phyloP scores from a whole-genome alignment of 1,140 invertebrate genomes.

The Trichoplusia ni region DNA sequence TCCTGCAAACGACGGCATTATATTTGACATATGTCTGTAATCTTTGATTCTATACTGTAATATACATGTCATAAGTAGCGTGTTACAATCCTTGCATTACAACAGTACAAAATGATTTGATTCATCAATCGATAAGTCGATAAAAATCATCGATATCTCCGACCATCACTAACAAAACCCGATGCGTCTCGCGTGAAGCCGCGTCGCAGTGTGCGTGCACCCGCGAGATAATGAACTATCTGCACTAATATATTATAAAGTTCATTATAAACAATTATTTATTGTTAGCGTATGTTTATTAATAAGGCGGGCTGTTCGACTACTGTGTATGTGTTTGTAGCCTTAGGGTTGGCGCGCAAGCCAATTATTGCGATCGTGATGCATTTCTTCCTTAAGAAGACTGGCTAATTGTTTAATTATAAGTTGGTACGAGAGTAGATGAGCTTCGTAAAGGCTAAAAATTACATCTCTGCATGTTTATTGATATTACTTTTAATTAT shows the following conservation, averaged over 20 bases:
- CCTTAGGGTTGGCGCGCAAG: conserved; percentile 51
- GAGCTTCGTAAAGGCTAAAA: no score
- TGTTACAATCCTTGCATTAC: no score
- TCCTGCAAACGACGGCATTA: no score
- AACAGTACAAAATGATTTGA: not conserved
- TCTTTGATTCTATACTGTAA: no score
- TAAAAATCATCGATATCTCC: conserved; percentile 41
- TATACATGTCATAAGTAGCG: no score
- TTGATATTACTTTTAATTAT: no score
- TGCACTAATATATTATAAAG: conserved; percentile 81
- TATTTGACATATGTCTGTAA: no score
- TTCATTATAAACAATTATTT: conserved; percentile 82
- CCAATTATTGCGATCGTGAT: conserved; percentile 16
- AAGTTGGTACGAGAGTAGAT: no score
- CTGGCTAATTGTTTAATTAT: no score
- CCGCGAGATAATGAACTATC: conserved; percentile 79
- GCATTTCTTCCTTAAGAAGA: conserved; percentile 16
- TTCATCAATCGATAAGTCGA: not conserved
- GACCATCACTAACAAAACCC: conserved; percentile 40
- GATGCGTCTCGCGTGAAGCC: conserved; percentile 44
- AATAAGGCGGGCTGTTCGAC: conserved; percentile 73
- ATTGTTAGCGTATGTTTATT: conserved; percentile 81
- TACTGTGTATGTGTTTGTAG: conserved; percentile 68
- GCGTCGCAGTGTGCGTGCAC: conserved; percentile 57
- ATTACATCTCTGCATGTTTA: no score